Evolutionary conservation across 1,140 invertebrate species (phyloP).

Genomic region (Heliconius hermathena): DNA sequence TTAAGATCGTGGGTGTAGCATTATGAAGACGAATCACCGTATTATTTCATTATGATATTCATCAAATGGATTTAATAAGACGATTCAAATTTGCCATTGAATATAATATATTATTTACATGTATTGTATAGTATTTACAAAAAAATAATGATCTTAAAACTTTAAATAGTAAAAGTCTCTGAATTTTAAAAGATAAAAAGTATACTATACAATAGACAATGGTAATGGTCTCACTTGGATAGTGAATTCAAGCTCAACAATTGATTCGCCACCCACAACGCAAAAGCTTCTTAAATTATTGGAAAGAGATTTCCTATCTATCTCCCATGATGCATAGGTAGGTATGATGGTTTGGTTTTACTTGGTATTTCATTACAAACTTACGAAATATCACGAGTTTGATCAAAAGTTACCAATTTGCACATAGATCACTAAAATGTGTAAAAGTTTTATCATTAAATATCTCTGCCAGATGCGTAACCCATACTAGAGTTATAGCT

Average conservation of each 20-base stretch:
- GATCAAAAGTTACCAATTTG: neutral
- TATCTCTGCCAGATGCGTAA: conserved; percentile 5
- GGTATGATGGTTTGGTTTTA: too few relatives aligned
- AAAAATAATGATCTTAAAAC: too few relatives aligned
- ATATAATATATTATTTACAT: too few relatives aligned
- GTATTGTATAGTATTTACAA: too few relatives aligned
- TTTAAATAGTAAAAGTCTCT: neutral
- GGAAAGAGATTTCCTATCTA: too few relatives aligned
- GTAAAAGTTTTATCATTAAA: neutral
- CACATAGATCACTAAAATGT: neutral
- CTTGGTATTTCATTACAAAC: too few relatives aligned
- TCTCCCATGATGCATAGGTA: too few relatives aligned
- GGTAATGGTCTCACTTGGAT: too few relatives aligned
- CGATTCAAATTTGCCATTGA: conserved; percentile 15
- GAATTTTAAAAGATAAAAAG: neutral
- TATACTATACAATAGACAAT: too few relatives aligned
- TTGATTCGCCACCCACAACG: too few relatives aligned
- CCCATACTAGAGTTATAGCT: conserved; percentile 17
- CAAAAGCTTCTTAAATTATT: too few relatives aligned
- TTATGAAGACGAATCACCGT: conserved; percentile 46
- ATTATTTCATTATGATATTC: conserved; percentile 45
- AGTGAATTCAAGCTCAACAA: too few relatives aligned
- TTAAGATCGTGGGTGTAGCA: conserved; percentile 32
- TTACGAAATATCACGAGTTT: neutral
- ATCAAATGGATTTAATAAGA: conserved; percentile 27